Conservation (phyloP, 2,113 vertebrate species). For the Serilophus lunatus region DNA sequence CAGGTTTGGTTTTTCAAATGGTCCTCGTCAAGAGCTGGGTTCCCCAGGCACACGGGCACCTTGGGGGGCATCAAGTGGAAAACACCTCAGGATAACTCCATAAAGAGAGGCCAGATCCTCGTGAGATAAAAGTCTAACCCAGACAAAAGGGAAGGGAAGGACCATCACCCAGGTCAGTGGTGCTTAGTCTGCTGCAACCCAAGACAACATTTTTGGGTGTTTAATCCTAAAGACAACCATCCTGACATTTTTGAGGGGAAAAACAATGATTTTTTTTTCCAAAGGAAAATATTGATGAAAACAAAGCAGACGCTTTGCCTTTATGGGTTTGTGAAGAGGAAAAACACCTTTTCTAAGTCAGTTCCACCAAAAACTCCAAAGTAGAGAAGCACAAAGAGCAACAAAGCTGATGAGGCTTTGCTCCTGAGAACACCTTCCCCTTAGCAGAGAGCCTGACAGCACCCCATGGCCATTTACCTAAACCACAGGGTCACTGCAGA, state of each 20-base stretch:
- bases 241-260: neutral
- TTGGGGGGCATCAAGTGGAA: rapidly evolving
- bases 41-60: neutral
- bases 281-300: neutral
- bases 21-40: neutral
- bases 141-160: neutral
- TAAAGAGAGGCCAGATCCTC: neutral
- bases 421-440: neutral
- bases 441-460: neutral
- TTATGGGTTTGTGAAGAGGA: neutral
- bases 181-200: neutral
- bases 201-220: neutral
- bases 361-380: neutral
- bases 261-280: rapidly evolving
- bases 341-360: neutral
- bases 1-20: neutral
- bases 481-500: neutral
- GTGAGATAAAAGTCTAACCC: neutral
- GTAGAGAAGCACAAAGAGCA: neutral
- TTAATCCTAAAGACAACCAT: neutral
- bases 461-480: rapidly evolving
- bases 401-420: neutral
- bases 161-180: neutral
- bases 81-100: neutral
- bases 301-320: neutral